phyloP scores from a whole-genome alignment of 1,140 invertebrate genomes.

The Drosophila nasuta region DNA sequence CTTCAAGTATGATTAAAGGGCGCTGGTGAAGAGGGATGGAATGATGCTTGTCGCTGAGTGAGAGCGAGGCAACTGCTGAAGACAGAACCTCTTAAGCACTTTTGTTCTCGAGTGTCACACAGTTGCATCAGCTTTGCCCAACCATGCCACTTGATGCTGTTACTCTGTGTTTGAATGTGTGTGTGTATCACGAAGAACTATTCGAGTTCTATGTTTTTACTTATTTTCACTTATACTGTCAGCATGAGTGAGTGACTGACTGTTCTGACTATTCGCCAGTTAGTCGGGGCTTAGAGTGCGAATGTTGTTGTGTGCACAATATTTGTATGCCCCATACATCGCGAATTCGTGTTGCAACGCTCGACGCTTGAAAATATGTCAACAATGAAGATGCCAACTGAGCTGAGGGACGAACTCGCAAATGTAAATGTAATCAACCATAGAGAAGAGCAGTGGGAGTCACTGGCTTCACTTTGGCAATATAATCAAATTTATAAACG shows the following conservation, averaged over 20 bases:
- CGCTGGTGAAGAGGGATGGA: neutral
- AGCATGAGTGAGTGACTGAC: neutral
- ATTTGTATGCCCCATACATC: constrained; percentile 26
- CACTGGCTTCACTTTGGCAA: constrained; percentile 37
- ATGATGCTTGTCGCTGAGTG: neutral
- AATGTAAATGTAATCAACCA: constrained; percentile 64
- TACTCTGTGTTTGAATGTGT: constrained; percentile 6
- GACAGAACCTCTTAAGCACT: constrained; percentile 45
- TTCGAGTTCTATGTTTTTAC: constrained; percentile 43
- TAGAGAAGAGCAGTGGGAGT: neutral
- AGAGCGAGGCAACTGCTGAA: constrained; percentile 4
- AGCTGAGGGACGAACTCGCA: constrained; percentile 33
- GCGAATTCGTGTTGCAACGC: constrained; percentile 27
- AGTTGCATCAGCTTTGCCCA: constrained; percentile 32
- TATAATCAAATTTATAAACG: constrained; percentile 62
- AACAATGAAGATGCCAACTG: constrained; percentile 35
- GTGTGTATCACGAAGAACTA: constrained; percentile 27
- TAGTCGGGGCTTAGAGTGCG: neutral
- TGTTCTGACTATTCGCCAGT: neutral
- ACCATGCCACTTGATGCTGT: constrained; percentile 4
- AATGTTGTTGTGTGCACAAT: constrained; percentile 4
- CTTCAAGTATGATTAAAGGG: constrained; percentile 19
- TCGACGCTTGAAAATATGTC: constrained; percentile 36
- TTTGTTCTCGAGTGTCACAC: constrained; percentile 63
- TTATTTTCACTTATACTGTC: constrained; percentile 22